Evolutionary conservation across 1,140 invertebrate species (phyloP).

Genomic region (Nilaparvata lugens): DNA sequence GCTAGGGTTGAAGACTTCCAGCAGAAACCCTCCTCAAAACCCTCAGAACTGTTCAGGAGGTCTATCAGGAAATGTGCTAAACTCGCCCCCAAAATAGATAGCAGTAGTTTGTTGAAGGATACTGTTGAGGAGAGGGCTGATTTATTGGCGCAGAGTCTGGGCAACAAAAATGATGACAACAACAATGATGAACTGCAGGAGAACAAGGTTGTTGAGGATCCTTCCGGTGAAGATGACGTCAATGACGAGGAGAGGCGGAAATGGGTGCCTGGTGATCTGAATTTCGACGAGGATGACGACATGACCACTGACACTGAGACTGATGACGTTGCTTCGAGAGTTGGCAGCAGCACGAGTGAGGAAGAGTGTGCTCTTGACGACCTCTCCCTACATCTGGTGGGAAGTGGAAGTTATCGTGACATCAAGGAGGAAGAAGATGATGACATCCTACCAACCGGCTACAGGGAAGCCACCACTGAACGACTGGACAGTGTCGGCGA

Average conservation of each 20-base stretch:
- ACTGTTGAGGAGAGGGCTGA: too few relatives aligned
- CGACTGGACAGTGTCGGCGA: conserved; percentile 5
- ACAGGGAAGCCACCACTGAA: not conserved
- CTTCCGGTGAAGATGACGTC: not conserved
- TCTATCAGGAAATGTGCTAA: too few relatives aligned
- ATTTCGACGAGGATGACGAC: not conserved
- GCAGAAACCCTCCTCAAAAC: too few relatives aligned
- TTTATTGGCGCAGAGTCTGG: too few relatives aligned
- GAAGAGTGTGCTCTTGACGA: not conserved
- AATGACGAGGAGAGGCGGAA: not conserved
- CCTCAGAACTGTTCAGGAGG: too few relatives aligned
- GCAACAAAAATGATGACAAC: too few relatives aligned
- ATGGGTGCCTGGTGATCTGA: not conserved
- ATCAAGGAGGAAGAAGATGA: not conserved
- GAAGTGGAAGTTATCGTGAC: not conserved
- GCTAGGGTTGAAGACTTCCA: too few relatives aligned
- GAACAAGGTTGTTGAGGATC: not conserved
- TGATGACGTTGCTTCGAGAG: not conserved
- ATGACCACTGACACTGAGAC: not conserved
- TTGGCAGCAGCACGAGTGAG: not conserved
- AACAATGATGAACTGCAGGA: too few relatives aligned
- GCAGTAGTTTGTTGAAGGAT: too few relatives aligned
- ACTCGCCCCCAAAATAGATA: too few relatives aligned
- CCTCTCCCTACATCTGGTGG: not conserved
- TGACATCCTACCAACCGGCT: not conserved